Conservation (phyloP, 37 sponge, comb jelly and placozoan genomes). For the Eunapius fragilis region DNA sequence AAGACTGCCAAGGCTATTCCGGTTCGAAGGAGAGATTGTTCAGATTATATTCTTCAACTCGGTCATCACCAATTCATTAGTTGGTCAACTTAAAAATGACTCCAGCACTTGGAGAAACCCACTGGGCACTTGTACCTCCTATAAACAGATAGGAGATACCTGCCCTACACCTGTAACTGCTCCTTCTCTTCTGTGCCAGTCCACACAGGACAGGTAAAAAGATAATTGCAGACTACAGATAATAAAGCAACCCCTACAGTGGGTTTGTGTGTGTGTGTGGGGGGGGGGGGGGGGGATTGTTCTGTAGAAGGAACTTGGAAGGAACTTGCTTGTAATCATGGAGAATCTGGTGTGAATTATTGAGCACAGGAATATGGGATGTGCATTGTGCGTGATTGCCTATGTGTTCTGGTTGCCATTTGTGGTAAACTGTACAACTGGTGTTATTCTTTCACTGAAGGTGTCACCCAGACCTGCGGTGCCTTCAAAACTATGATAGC, state of each 20-base stretch:
- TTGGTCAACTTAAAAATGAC: slow-evolving; percentile 16
- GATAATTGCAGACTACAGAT: no score
- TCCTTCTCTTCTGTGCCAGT: slow-evolving; percentile 52
- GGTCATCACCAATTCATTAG: background rate
- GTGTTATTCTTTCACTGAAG: background rate
- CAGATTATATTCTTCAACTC: slow-evolving; percentile 47
- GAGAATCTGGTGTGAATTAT: no score
- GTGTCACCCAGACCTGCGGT: slow-evolving; percentile 30
- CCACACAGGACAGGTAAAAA: slow-evolving; percentile 16
- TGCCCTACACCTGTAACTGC: slow-evolving; percentile 56
- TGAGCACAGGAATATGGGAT: no score
- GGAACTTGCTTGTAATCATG: no score
- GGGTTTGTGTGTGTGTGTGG: no score
- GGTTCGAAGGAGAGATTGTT: slow-evolving; percentile 50
- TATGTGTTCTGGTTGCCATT: no score
- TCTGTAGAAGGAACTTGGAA: no score
- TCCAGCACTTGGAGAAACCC: slow-evolving; percentile 6
- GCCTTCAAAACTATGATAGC: slow-evolving; percentile 30
- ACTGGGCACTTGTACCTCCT: slow-evolving; percentile 38
- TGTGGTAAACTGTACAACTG: background rate
- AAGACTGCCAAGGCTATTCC: slow-evolving; percentile 45
- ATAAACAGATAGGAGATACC: slow-evolving; percentile 9
- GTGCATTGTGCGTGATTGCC: no score
- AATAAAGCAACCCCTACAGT: no score
- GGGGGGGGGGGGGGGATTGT: no score